A percentile compares a stretch with the other conserved stretches of the same genome.
These are phyloP conservation scores for Pipistrellus nathusii DNA, from an alignment of 2,797 vertebrate genomes.

Conservation along the genomic window DNA sequence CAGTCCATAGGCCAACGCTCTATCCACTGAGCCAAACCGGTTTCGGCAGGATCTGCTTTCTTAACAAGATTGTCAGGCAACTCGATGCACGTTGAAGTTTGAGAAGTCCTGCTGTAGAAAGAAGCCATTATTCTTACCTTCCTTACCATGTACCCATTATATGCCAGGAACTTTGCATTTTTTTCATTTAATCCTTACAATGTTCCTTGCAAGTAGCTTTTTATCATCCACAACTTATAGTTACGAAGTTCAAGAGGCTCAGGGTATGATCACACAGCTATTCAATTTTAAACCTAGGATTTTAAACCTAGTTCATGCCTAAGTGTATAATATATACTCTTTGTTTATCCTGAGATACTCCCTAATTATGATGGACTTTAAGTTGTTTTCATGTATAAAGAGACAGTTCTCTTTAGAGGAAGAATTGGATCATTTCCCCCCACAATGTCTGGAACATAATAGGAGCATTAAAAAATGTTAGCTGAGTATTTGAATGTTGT, in stretches of 20 bases:
- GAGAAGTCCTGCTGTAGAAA: neutral
- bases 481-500: neutral
- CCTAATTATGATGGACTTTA: neutral
- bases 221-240: neutral
- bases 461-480: neutral
- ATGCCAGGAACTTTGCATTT: neutral
- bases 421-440: neutral
- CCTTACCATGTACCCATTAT: neutral
- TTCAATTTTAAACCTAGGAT: neutral
- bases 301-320: neutral
- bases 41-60: neutral
- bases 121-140: neutral
- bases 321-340: neutral
- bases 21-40: too few relatives aligned
- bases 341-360: neutral
- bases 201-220: neutral
- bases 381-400: neutral
- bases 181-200: neutral
- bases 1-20: too few relatives aligned
- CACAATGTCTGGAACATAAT: neutral
- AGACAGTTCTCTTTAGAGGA: neutral
- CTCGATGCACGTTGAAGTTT: neutral
- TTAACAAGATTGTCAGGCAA: neutral
- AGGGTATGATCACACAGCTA: neutral
- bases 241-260: neutral